These are phyloP conservation scores for Pyrocephalus nanus DNA, from an alignment of 2,797 vertebrate species.

Conservation along the genomic window DNA sequence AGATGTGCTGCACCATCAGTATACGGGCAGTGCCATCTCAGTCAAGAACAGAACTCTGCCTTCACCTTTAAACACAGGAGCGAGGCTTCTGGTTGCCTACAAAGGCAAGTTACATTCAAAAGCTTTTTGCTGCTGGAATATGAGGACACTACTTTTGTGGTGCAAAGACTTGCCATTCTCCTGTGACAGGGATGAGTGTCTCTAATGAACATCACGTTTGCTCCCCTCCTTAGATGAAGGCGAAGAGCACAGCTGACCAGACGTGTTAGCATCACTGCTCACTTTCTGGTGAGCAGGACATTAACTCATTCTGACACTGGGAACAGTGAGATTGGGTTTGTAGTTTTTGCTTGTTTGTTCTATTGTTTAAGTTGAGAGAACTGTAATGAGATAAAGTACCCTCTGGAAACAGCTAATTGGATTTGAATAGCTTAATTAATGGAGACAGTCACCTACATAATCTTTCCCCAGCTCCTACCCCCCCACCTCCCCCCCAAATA, in stretches of 20 bases:
- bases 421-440: constrained; percentile 26
- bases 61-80: not conserved
- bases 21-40: not conserved
- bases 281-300: not conserved
- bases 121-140: not conserved
- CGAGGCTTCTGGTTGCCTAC: not conserved
- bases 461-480: too few species aligned
- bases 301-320: not conserved
- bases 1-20: not conserved
- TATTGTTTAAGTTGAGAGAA: constrained; percentile 4
- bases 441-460: not conserved
- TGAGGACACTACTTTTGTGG: not conserved
- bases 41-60: not conserved
- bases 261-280: not conserved
- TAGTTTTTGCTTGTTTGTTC: constrained; percentile 1
- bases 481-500: not conserved
- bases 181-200: not conserved
- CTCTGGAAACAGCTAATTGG: not conserved
- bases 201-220: not conserved
- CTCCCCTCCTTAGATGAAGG: not conserved
- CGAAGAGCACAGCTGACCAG: not conserved
- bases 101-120: not conserved
- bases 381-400: not conserved
- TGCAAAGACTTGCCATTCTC: not conserved
- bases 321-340: not conserved